phyloP scores from a whole-genome alignment of 1,140 invertebrate species.

The Drosophila virilis region DNA sequence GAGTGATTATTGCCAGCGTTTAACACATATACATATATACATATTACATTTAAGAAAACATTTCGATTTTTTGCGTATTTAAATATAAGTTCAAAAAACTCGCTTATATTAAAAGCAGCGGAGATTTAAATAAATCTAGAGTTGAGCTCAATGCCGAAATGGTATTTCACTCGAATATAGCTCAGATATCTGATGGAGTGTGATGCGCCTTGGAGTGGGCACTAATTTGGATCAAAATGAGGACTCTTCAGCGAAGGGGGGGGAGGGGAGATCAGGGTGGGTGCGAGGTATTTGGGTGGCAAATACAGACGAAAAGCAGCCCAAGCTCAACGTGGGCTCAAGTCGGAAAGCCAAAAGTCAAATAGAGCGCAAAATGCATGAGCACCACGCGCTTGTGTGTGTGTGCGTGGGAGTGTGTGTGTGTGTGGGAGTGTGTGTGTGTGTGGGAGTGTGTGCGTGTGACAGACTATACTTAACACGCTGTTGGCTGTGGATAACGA shows the following conservation, averaged over 20 bases:
- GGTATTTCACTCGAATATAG: not conserved
- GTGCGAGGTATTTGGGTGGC: not conserved
- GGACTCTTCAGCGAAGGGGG: not conserved
- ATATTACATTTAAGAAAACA: too few relatives aligned
- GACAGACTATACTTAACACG: constrained; percentile 60
- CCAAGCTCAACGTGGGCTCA: not conserved
- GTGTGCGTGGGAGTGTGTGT: not conserved
- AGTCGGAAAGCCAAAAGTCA: constrained; percentile 4
- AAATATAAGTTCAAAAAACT: too few relatives aligned
- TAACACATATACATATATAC: too few relatives aligned
- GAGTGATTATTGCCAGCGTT: constrained; percentile 40
- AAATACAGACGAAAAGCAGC: not conserved
- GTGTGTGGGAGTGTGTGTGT: constrained; percentile 2
- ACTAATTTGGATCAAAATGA: not conserved
- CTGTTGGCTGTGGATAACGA: constrained; percentile 38
- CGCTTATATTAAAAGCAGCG: too few relatives aligned
- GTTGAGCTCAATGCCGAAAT: not conserved
- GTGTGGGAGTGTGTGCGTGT: constrained; percentile 37
- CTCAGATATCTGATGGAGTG: not conserved
- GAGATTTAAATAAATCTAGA: not conserved
- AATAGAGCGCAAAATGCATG: constrained; percentile 21
- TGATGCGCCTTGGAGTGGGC: not conserved
- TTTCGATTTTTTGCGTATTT: too few relatives aligned
- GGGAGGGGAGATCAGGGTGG: too few relatives aligned
- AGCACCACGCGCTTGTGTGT: not conserved